Conservation (phyloP, 1,140 invertebrate genomes). For the Triops longicaudatus region DNA sequence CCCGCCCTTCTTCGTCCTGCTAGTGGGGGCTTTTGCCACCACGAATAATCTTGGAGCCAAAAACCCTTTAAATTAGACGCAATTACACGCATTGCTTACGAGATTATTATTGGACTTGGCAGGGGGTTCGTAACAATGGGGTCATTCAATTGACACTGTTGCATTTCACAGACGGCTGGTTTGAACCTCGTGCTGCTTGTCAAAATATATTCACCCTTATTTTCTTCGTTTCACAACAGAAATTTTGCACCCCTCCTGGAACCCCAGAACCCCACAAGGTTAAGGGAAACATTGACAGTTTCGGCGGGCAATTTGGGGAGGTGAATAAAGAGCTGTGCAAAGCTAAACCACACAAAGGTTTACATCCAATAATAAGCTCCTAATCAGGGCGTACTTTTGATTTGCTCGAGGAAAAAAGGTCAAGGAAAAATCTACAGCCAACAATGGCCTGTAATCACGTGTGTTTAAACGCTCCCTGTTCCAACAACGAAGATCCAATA, state of each 20-base stretch:
- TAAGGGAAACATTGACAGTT: background rate
- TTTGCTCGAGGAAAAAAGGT: background rate
- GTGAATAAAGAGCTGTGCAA: background rate
- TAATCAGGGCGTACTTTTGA: background rate
- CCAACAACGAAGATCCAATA: background rate
- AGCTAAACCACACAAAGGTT: background rate
- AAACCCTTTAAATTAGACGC: background rate
- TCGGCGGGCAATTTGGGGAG: background rate
- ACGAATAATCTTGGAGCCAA: background rate
- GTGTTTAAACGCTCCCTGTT: background rate
- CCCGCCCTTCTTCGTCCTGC: background rate
- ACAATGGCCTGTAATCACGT: constrained; percentile 13
- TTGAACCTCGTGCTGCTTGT: constrained; percentile 3
- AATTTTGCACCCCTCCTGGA: background rate
- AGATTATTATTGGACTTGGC: background rate
- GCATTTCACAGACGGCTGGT: background rate
- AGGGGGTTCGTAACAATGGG: background rate
- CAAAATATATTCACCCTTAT: constrained; percentile 8
- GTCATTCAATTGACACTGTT: constrained; percentile 3
- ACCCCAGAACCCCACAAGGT: background rate
- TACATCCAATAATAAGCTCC: background rate
- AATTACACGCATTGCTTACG: constrained; percentile 2
- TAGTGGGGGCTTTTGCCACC: background rate
- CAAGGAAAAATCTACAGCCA: background rate
- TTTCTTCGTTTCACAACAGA: background rate